These are phyloP conservation scores for Neotragus pygmaeus DNA, from an alignment of 2,113 vertebrate genomes.

Conservation along the genomic window DNA sequence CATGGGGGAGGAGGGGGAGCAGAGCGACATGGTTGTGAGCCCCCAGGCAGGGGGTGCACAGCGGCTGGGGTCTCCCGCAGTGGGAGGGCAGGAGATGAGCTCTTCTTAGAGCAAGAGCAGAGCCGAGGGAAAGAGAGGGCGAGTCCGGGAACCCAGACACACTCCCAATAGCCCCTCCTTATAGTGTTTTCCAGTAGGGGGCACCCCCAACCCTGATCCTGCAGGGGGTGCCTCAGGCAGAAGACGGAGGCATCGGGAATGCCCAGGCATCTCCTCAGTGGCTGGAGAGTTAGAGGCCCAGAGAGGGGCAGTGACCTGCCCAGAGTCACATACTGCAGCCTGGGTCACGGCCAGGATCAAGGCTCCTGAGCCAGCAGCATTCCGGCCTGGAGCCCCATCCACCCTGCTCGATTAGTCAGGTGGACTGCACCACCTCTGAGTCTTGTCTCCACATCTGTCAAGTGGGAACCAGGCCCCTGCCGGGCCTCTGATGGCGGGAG, in stretches of 20 bases:
- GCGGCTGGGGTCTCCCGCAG: background rate
- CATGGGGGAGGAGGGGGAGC: conserved; percentile 57
- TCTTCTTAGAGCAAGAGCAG: background rate
- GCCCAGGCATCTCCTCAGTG: background rate
- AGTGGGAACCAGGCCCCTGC: background rate
- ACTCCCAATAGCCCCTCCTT: background rate
- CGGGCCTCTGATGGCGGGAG: background rate
- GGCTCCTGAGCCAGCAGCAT: background rate
- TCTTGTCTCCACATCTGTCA: background rate
- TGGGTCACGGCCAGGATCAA: background rate
- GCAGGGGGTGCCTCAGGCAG: background rate
- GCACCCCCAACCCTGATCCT: background rate
- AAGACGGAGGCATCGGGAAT: background rate
- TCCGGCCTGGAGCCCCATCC: background rate
- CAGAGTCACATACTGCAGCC: background rate
- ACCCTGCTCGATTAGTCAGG: accelerated
- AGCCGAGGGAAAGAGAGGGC: background rate
- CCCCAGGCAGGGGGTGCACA: background rate
- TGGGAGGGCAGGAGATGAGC: no score
- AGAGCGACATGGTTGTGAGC: background rate
- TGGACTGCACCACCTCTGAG: background rate
- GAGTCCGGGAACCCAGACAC: background rate
- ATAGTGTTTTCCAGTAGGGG: background rate
- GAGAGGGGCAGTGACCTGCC: background rate
- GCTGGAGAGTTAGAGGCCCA: background rate